These are phyloP conservation scores for Lophius piscatorius DNA, from an alignment of 2,113 vertebrate species.

Conservation along the genomic window DNA sequence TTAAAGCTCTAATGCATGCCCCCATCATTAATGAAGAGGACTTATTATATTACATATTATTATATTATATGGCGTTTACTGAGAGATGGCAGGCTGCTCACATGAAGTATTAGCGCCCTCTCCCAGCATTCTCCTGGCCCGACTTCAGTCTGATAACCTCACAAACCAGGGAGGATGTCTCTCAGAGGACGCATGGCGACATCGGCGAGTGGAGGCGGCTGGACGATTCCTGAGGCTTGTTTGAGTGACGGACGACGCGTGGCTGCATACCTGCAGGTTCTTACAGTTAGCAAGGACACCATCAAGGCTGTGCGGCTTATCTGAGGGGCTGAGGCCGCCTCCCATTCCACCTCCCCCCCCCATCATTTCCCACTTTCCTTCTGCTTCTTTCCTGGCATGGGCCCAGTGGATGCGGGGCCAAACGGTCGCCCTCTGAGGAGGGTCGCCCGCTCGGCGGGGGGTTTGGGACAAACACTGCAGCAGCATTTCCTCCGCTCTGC, in stretches of 20 bases:
- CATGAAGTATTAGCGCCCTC: constrained; percentile 67
- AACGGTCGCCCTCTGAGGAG: constrained; percentile 73
- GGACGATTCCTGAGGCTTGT: constrained; percentile 12
- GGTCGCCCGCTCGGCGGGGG: constrained; percentile 59
- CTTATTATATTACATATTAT: constrained; percentile 79
- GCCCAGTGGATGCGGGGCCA: constrained; percentile 61
- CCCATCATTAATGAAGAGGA: constrained; percentile 81
- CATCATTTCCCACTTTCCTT: constrained; percentile 9
- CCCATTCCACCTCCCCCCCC: neutral
- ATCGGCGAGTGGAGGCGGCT: constrained; percentile 21
- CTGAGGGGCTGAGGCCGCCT: constrained; percentile 2
- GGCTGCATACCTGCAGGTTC: constrained; percentile 21
- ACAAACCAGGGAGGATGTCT: neutral
- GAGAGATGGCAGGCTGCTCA: constrained; percentile 62
- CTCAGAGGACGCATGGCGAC: constrained; percentile 38
- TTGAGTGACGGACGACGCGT: constrained; percentile 13
- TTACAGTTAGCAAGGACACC: constrained; percentile 11
- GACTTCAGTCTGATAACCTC: constrained; percentile 39
- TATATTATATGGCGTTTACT: constrained; percentile 80
- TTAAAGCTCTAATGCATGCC: constrained; percentile 85
- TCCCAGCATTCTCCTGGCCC: constrained; percentile 51
- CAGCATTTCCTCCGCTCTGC: constrained; percentile 72
- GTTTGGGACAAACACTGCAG: constrained; percentile 74
- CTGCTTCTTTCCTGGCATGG: constrained; percentile 48
- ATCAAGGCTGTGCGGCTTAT: constrained; percentile 9